Conservation (phyloP, 2,113 vertebrate genomes). For the Mirounga angustirostris region DNA sequence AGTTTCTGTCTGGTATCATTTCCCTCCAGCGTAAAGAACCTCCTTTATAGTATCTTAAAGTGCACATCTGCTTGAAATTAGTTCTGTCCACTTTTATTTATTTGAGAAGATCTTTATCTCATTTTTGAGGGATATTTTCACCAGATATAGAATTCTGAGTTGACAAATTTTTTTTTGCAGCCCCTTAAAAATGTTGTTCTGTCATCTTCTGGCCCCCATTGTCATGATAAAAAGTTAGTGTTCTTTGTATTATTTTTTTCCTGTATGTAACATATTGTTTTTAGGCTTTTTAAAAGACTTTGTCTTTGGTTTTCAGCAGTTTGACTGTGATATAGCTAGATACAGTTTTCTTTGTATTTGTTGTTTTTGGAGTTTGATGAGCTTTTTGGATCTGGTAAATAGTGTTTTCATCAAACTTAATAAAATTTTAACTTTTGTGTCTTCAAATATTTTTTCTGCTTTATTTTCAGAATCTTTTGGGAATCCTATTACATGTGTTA, state of each 20-base stretch:
- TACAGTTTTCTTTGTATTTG: conserved; percentile 29
- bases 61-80: neutral
- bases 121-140: conserved; percentile 24
- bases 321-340: neutral
- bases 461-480: neutral
- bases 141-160: neutral
- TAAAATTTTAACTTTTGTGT: conserved; percentile 13
- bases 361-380: neutral
- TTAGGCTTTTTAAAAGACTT: neutral
- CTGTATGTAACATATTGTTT: neutral
- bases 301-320: conserved; percentile 39
- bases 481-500: neutral
- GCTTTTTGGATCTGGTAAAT: neutral
- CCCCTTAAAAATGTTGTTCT: neutral
- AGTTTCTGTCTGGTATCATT: neutral
- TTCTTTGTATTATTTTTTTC: neutral
- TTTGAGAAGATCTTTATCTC: neutral
- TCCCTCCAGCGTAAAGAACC: neutral
- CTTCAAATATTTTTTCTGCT: neutral
- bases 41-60: neutral
- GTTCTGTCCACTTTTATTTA: conserved; percentile 33
- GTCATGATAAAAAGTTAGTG: neutral
- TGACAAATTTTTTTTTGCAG: neutral
- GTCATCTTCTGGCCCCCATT: neutral
- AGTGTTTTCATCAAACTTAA: conserved; percentile 27